Base-by-base conservation (phyloP, 2,113 vertebrate genomes). In the Raja brachyura region DNA sequence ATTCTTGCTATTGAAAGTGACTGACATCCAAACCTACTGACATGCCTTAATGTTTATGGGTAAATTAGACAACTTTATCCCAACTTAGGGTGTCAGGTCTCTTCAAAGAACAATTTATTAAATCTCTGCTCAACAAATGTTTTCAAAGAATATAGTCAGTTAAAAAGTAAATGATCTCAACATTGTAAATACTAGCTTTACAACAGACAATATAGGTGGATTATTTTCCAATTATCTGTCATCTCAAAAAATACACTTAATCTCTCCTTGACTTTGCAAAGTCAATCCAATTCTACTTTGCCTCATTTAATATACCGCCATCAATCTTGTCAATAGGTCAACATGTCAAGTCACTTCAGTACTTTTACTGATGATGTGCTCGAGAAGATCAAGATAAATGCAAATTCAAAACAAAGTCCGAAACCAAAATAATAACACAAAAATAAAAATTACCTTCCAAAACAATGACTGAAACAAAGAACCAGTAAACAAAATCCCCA, bases 391-490 rank as follows among this genome's bases (percentile, higher is more conserved):
- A 83, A 9, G 79, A 85, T 10, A 3, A 33, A 77, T 75, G 25
- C n/a, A 16, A 1, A 4, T 48, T 48, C 0, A 48, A 48, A 48
- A 48, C 39, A 48, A 48, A 48, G 39, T 48, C 39, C 39, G 39
- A 48, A 48, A 48, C 13, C 13, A 66, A 66, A 48, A 20, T 54
- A 79, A 79, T 39, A 1, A 78, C 25, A 22, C n/a, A 75, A 75
- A 9, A 75, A 22, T n/a, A 28, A 85, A 85, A 85, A 48, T 39
- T 86, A 70, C 31, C 63, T 14, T 33, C 75, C 11, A 3, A 33
- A 2, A n/a, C 94, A 93, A 79, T 90, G 93, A 93, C 93, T 94
- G 78, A 93, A 94, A 94, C 85, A 93, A 94, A 94, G 90, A 94
- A 79, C 56, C 93, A 93, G 93, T 94, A 93, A 94, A 93, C 83